Evolutionary conservation across 1,140 invertebrate genomes (phyloP).

Genomic region (Limonius californicus): DNA sequence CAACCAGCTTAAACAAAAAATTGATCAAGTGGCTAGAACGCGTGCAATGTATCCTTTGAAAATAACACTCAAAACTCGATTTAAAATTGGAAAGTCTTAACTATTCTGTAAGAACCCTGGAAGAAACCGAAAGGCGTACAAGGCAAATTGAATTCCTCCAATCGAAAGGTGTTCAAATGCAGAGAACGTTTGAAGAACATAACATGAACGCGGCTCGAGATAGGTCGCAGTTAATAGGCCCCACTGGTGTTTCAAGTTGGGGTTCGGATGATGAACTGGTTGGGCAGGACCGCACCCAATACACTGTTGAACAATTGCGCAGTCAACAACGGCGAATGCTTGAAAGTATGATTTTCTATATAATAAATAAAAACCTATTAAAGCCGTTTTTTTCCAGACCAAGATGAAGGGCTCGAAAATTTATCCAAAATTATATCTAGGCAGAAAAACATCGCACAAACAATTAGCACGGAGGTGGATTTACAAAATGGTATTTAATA

Average conservation of each 20-base stretch:
- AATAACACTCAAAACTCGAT: background rate
- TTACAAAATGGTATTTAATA: constrained; percentile 81
- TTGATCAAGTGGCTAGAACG: constrained; percentile 50
- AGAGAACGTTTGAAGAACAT: constrained; percentile 52
- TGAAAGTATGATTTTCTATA: constrained; percentile 32
- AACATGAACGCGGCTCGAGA: constrained; percentile 32
- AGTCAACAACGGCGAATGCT: constrained; percentile 38
- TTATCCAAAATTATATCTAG: constrained; percentile 71
- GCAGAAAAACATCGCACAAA: constrained; percentile 72
- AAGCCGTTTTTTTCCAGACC: constrained; percentile 8
- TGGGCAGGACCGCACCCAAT: background rate
- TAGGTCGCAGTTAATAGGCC: constrained; percentile 32
- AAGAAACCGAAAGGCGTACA: constrained; percentile 59
- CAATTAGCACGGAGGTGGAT: constrained; percentile 73
- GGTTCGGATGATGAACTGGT: constrained; percentile 23
- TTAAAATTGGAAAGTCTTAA: too few relatives aligned
- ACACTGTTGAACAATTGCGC: constrained; percentile 24
- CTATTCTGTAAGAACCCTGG: constrained; percentile 37
- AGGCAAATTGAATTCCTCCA: constrained; percentile 57
- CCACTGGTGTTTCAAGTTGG: constrained; percentile 18
- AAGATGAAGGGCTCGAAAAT: constrained; percentile 62
- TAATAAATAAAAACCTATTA: background rate
- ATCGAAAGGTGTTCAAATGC: constrained; percentile 56
- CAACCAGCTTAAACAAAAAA: constrained; percentile 55
- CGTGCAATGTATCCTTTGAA: constrained; percentile 53